Conservation (phyloP, 2,797 vertebrate genomes). For the Emydoidea blandingii region DNA sequence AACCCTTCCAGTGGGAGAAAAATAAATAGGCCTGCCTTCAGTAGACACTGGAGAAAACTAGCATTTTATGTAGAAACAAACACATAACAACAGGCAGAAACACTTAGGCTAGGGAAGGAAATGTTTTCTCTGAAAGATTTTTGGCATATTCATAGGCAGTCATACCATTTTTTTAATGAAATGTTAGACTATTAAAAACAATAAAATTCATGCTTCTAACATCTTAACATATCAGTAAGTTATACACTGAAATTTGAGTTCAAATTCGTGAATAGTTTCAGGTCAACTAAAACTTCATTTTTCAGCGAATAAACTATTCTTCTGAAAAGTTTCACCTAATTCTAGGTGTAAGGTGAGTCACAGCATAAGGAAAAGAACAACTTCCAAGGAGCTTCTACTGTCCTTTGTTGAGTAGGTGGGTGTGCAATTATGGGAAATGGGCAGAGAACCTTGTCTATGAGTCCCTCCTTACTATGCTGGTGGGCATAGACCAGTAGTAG, state of each 20-base stretch:
- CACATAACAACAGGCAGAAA: not conserved
- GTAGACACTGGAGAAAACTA: not conserved
- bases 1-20: slow-evolving; percentile 45
- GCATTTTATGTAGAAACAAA: not conserved
- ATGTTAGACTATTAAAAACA: not conserved
- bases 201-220: not conserved
- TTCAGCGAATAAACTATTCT: not conserved
- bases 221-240: rapidly evolving
- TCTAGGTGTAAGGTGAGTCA: not conserved
- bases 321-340: not conserved
- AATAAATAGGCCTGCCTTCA: not conserved
- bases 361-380: not conserved
- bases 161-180: not conserved
- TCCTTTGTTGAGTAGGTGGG: not conserved
- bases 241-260: not conserved
- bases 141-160: not conserved
- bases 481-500: not conserved
- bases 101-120: not conserved
- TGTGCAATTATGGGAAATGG: not conserved
- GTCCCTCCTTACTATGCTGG: not conserved
- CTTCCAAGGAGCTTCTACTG: not conserved
- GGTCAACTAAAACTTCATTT: not conserved
- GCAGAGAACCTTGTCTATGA: not conserved
- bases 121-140: rapidly evolving
- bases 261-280: not conserved